A percentile compares a stretch with the other conserved stretches of the same genome.
phyloP scores from a whole-genome alignment of 1,140 invertebrate species.

The Temnothorax curvispinosus region DNA sequence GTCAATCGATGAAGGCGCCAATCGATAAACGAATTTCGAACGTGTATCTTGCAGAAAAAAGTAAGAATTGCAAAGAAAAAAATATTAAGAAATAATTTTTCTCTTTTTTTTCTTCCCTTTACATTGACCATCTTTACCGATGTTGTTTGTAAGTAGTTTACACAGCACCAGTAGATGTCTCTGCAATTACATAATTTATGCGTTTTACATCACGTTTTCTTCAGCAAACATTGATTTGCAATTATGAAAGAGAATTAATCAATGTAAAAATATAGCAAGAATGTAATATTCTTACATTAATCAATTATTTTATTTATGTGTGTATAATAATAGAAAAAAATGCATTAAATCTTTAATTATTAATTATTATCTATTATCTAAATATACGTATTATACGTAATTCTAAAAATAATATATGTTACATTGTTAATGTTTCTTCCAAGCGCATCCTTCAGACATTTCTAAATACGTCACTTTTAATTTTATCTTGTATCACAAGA shows the following conservation, averaged over 20 bases:
- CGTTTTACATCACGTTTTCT: background rate
- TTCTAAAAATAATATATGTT: background rate
- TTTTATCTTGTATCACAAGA: background rate
- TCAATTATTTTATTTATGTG: background rate
- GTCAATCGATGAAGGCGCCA: background rate
- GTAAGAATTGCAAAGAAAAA: background rate
- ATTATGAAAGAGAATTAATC: background rate
- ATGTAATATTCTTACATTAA: background rate
- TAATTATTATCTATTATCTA: background rate
- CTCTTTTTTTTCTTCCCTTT: background rate
- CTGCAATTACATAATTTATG: conserved; percentile 8
- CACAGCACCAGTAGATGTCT: background rate
- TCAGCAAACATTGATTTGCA: background rate
- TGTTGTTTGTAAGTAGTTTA: background rate
- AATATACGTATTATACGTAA: background rate
- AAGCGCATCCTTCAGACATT: background rate
- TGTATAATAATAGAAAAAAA: background rate
- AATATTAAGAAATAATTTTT: background rate
- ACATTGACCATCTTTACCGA: background rate
- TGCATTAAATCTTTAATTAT: background rate
- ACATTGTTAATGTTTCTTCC: background rate
- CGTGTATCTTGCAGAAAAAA: background rate
- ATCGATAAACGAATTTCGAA: conserved; percentile 9
- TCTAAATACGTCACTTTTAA: background rate
- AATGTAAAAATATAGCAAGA: background rate